Base-by-base conservation (phyloP, 2,888 invertebrate genomes). In the Abscondita cerata region DNA sequence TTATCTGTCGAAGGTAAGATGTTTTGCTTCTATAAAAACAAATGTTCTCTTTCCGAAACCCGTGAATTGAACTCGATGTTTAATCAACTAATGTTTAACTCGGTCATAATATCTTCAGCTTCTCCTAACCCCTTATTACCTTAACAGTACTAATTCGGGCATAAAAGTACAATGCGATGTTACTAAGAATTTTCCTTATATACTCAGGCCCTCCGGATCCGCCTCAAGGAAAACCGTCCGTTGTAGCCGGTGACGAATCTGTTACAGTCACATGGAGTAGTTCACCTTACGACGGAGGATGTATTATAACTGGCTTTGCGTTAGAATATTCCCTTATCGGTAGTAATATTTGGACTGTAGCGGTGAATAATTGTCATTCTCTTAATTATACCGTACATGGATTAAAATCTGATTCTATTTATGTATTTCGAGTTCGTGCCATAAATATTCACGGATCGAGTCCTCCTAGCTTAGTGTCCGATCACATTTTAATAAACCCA, bases 271-370 rank as follows among this genome's bases (percentile, higher is more conserved):
- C 90, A 48, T 93, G 93, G 93, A 88, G 89, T 75, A 90, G 91
- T 53, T 89, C 92, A 12, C 87, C 91, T 2, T 92, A 89, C 75
- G 92, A 92, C 76, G 93, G 93, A 2, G 92, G 92, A 20, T 87
- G 89, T 72, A 88, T 87, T 70, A 84, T 93, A 48, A 89, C 88
- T 11, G 89, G 90, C 52, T 93, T 91, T 78, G 84, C 84, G 36
- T 83, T 93, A 47, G 93, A 93, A 80, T 78, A 78, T 64, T 86
- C 88, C 79, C 81, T 85, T 62, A 79, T 80, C 54, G 81, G 81
- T 47, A 81, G 81, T 67, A 78, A 81, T 51, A 81, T 82, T 44
- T 87, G 87, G 87, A 80, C 80, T 44, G 81, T 82, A 68, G 81
- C 85, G 11, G 83, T 84, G 1, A 83, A 84, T 46, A 85, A 88